Conservation (phyloP, 2,888 invertebrate species). For the Marasmarcha lunaedactyla region DNA sequence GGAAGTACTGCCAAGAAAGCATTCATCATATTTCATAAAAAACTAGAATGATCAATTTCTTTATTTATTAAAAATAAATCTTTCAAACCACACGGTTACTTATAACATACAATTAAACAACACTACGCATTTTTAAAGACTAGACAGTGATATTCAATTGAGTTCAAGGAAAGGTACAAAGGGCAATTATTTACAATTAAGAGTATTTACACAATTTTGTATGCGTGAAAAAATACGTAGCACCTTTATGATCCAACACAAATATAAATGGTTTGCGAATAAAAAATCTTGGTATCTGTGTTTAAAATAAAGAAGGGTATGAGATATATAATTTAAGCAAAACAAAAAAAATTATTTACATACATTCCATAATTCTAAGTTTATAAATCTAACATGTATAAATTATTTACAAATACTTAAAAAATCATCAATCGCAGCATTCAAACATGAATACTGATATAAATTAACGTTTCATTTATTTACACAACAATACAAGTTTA, state of each 20-base stretch:
- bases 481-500: conserved; percentile 37
- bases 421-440: neutral
- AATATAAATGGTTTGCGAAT: conserved; percentile 1
- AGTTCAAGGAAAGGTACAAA: conserved; percentile 23
- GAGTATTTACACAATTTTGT: conserved; percentile 9
- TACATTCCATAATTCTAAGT: neutral
- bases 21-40: too few relatives aligned
- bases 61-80: conserved; percentile 44
- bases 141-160: conserved; percentile 58
- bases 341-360: neutral
- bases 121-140: conserved; percentile 40
- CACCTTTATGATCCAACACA: conserved; percentile 43
- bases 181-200: conserved; percentile 14
- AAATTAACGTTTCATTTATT: conserved; percentile 40
- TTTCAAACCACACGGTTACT: conserved; percentile 43
- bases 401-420: conserved; percentile 22
- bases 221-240: conserved; percentile 18
- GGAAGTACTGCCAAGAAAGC: too few relatives aligned
- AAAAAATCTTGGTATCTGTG: neutral
- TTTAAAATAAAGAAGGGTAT: neutral
- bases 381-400: neutral
- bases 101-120: conserved; percentile 30
- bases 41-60: conserved; percentile 6
- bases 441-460: conserved; percentile 43
- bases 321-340: neutral